Percentiles rank a stretch among this genome's conserved stretches.
Evolutionary conservation across 2,797 vertebrate genomes (phyloP).

Genomic region (Potorous gilbertii): DNA sequence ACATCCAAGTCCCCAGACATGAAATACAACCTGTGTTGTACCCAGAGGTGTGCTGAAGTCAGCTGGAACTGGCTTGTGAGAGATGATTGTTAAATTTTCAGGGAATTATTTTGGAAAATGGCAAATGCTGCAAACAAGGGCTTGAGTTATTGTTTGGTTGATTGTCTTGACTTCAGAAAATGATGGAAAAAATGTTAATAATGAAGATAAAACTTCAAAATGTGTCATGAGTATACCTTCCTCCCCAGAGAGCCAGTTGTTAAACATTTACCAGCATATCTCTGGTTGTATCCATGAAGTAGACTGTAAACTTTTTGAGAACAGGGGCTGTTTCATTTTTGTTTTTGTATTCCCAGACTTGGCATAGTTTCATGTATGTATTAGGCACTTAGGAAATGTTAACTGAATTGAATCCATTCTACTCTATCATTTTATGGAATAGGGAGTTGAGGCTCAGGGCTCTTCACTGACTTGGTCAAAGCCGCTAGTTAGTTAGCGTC

Average conservation of each 20-base stretch:
- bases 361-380: neutral
- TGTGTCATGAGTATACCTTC: neutral
- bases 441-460: neutral
- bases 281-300: neutral
- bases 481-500: neutral
- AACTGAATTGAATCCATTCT: neutral
- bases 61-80: neutral
- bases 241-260: neutral
- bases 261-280: neutral
- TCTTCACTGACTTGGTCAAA: neutral
- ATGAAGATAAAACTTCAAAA: neutral
- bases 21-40: neutral
- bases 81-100: neutral
- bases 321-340: neutral
- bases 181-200: neutral
- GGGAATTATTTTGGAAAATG: neutral
- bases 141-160: neutral
- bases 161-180: neutral
- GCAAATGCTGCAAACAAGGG: neutral
- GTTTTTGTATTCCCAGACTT: neutral
- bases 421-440: neutral
- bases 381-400: neutral
- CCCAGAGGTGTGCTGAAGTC: neutral
- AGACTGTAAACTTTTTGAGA: neutral
- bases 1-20: neutral